Evolutionary conservation across 2,113 vertebrate genomes (phyloP), one percentile per base, ranked within the genome.

Genomic region (Pteruthius melanotis): DNA sequence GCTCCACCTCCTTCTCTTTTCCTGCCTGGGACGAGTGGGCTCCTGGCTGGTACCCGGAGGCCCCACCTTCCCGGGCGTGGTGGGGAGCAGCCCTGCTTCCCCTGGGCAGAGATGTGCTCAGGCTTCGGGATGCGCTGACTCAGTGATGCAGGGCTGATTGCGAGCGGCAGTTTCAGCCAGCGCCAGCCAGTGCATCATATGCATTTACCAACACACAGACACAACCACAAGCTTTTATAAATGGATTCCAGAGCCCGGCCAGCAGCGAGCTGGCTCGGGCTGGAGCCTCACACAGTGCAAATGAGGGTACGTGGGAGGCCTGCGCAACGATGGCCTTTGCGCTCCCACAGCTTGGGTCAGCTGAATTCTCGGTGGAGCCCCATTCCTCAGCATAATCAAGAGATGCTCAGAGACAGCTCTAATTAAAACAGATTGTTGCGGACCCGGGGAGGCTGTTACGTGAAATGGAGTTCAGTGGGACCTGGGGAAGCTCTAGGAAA

Each of bases 31-130:
- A 91, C 24, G 40, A 69, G 53, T 83, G 90, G 71, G 68, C 68
- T 91, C 80, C 87, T 70, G 82, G 6, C 82, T 2, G 78, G 79
- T 75, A n/a, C 56, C 89, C 40, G 47, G 95, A 96, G 91, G 96
- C 88, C 70, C 90, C 90, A 96, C 96, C 97, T 97, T 96, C 45
- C 53, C 26, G 90, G 97, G 97, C 53, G 96, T 83, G 94, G 94
- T 92, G 88, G 75, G 87, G 97, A 89, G 86, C 95, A 92, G 60
- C 89, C 85, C 61, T 33, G 86, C 78, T 78, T 78, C 92, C 95
- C 97, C 91, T 96, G 94, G 96, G 97, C 97, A 97, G 96, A 93
- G 97, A 95, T 93, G 90, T 90, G 95, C 97, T 96, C 93, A 97
- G 89, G 93, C 90, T 95, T 90, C 23, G 50, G 96, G 96, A 95